Evolutionary conservation across 1,140 invertebrate genomes (phyloP), one percentile per base, ranked within the genome.

Genomic region (Parapsyche elsis): DNA sequence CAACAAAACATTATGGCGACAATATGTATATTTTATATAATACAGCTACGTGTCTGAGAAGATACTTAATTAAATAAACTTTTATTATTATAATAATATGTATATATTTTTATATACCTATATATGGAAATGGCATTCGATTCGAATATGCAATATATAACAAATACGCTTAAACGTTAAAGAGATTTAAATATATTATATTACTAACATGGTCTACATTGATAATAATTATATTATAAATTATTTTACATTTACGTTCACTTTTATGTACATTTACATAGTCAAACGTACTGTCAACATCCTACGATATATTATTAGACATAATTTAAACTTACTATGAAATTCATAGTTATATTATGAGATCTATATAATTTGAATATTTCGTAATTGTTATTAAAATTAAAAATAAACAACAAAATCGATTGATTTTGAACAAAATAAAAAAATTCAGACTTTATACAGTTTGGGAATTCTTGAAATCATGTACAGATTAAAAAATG

Each of bases 91-190:
- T 38, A 38, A 38, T 38, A 38, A 38, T 38, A 57, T 57, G 45
- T 73, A 19, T 46, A 46, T 46, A 45, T 9, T 12, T 46, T 46
- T 16, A 73, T 26, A 9, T 26, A 7, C 9, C 0, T 67, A 67
- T 9, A 12, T 30, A 67, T 26, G 21, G 75, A 57, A 77, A 77
- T 77, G 75, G 75, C 59, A 57, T 23, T 49, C 14, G 75, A 57
- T 75, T 75, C 44, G 71, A 74, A 19, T 74, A 30, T n/a, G n/a
- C n/a, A n/a, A n/a, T 5, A 71, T 30, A 30, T 38, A 38, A 38
- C 30, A 38, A 38, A 38, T 38, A 38, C 1, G 30, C 30, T 38
- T 38, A 38, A 38, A 38, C 30, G 30, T 38, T 38, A 7, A 38
- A 38, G 30, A 38, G 30, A 38, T 38, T 38, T 38, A 7, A 38